phyloP scores from a whole-genome alignment of 2,113 vertebrate genomes.

The Saccopteryx leptura region DNA sequence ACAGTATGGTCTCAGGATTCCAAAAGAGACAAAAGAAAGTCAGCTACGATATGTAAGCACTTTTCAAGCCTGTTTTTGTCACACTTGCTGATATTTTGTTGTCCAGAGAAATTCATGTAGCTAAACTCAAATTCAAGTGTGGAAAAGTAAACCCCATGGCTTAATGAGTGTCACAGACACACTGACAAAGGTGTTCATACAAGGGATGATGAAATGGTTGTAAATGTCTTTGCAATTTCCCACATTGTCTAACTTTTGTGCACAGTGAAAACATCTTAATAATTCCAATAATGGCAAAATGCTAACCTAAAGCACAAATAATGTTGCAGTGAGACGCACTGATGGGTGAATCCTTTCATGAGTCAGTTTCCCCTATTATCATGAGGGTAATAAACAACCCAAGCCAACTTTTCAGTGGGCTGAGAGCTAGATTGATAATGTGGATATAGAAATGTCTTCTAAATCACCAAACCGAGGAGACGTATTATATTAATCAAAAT shows the following conservation, averaged over 20 bases:
- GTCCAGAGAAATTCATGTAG: neutral
- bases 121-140: neutral
- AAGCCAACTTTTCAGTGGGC: neutral
- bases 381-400: neutral
- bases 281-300: neutral
- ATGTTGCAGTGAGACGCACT: neutral
- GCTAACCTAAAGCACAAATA: neutral
- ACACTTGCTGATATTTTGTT: neutral
- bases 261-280: neutral
- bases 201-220: neutral
- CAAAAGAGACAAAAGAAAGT: neutral
- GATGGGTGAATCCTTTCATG: neutral
- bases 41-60: neutral
- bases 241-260: neutral
- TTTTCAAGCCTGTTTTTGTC: neutral
- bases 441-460: constrained; percentile 9
- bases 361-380: neutral
- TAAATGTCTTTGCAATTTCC: neutral
- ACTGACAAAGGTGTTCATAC: neutral
- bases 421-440: neutral
- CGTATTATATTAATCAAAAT: constrained; percentile 40
- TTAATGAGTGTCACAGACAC: neutral
- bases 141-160: neutral
- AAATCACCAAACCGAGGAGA: constrained; percentile 50
- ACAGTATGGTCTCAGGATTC: neutral